phyloP scores from a whole-genome alignment of 2,797 vertebrate species.

The Cirrhinus mrigala region DNA sequence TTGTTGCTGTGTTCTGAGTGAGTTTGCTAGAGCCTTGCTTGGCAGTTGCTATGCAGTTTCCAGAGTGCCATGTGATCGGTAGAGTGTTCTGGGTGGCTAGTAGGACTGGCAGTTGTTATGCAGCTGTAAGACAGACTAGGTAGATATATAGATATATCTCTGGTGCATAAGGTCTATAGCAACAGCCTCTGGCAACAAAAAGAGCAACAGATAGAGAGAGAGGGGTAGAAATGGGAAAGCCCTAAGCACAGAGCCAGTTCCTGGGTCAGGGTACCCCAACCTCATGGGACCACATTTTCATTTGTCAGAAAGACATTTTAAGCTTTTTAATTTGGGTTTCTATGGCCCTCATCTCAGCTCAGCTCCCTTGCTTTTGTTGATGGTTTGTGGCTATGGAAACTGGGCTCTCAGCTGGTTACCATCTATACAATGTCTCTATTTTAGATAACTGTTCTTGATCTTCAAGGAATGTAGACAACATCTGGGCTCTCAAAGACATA shows the following conservation, averaged over 20 bases:
- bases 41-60: neutral
- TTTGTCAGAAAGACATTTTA: slow-evolving; percentile 48
- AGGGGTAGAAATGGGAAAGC: slow-evolving; percentile 1
- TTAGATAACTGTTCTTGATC: slow-evolving; percentile 19
- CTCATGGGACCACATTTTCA: slow-evolving; percentile 18
- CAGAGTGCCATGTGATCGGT: neutral
- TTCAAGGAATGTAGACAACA: slow-evolving; percentile 28
- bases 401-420: neutral
- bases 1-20: no score
- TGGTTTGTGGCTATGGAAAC: slow-evolving; percentile 64
- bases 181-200: neutral
- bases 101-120: neutral
- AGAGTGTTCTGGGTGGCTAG: no score
- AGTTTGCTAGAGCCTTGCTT: no score
- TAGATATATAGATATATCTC: neutral
- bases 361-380: neutral
- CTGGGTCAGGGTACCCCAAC: slow-evolving; percentile 60
- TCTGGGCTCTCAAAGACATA: slow-evolving; percentile 4
- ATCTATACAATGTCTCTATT: slow-evolving; percentile 23
- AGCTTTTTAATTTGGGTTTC: slow-evolving; percentile 59
- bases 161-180: neutral
- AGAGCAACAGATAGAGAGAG: neutral
- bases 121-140: neutral
- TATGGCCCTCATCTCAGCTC: slow-evolving; percentile 25
- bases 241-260: slow-evolving; percentile 19